phyloP scores from a whole-genome alignment of 2,888 invertebrate species.

The Parthenolecanium corni region DNA sequence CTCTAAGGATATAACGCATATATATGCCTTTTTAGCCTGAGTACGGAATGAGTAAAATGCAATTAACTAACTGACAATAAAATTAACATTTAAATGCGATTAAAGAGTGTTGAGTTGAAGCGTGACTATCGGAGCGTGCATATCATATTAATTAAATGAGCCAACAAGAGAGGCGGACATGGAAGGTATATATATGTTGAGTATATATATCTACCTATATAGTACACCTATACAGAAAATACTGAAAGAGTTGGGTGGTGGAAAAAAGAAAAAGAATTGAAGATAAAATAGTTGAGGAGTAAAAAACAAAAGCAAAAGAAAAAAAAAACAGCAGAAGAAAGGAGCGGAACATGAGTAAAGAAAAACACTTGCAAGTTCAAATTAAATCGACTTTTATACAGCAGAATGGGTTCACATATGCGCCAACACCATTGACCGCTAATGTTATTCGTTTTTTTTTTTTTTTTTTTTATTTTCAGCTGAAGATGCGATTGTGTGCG shows the following conservation, averaged over 20 bases:
- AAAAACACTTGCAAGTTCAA: conserved; percentile 22
- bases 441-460: neutral
- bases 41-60: conserved; percentile 11
- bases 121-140: conserved; percentile 28
- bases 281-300: too few species aligned
- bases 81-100: conserved; percentile 28
- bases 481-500: neutral
- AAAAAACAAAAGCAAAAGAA: neutral
- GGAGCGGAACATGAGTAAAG: neutral
- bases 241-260: neutral
- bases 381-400: conserved; percentile 19
- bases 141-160: conserved; percentile 28
- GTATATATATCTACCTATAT: too few species aligned
- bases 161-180: conserved; percentile 19
- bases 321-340: neutral
- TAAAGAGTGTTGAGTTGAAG: conserved; percentile 27
- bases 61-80: conserved; percentile 28
- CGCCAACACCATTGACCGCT: conserved; percentile 20
- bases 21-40: too few species aligned
- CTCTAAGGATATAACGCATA: too few species aligned
- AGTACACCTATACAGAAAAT: too few species aligned
- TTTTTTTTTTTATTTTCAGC: too few species aligned
- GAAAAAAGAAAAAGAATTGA: neutral
- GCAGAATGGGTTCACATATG: conserved; percentile 26
- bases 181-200: too few species aligned